Conservation (phyloP, 2,888 invertebrate species). For the Rhimphoctona megacephalus region DNA sequence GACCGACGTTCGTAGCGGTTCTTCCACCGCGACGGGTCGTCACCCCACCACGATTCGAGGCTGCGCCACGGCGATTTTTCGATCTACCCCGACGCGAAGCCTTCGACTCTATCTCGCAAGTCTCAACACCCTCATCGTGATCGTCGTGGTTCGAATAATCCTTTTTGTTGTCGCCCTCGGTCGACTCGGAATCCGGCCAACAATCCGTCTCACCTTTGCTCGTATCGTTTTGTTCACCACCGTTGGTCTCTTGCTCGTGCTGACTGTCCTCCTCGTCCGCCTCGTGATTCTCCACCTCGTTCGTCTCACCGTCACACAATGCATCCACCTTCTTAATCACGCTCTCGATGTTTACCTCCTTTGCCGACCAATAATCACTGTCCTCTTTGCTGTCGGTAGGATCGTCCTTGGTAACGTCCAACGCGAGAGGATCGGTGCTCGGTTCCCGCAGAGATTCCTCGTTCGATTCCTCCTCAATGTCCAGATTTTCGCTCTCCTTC, state of each 20-base stretch:
- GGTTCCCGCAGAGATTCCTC: constrained; percentile 78
- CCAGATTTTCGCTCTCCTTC: constrained; percentile 74
- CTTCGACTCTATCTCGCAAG: constrained; percentile 79
- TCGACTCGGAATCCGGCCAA: constrained; percentile 79
- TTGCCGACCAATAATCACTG: constrained; percentile 92
- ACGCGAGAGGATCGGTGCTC: constrained; percentile 77
- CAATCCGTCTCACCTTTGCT: constrained; percentile 77
- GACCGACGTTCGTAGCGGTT: constrained; percentile 71
- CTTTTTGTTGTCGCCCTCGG: constrained; percentile 76
- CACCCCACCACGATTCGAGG: constrained; percentile 84
- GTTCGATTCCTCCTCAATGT: constrained; percentile 76
- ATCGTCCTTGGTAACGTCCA: constrained; percentile 84
- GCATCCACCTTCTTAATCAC: constrained; percentile 93
- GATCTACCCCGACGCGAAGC: constrained; percentile 83
- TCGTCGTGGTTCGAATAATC: constrained; percentile 78
- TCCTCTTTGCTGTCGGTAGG: constrained; percentile 88
- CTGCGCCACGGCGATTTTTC: constrained; percentile 78
- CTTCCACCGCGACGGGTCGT: constrained; percentile 87
- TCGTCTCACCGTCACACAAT: constrained; percentile 85
- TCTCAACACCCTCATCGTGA: constrained; percentile 83
- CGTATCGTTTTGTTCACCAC: constrained; percentile 72
- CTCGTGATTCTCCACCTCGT: constrained; percentile 85
- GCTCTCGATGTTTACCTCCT: constrained; percentile 92
- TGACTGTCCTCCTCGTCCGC: constrained; percentile 78
- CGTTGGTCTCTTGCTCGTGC: constrained; percentile 73